A percentile compares a stretch with the other conserved stretches of the same genome.
Conservation (phyloP, 1,140 invertebrate genomes). For the Magallana ariakensis region DNA sequence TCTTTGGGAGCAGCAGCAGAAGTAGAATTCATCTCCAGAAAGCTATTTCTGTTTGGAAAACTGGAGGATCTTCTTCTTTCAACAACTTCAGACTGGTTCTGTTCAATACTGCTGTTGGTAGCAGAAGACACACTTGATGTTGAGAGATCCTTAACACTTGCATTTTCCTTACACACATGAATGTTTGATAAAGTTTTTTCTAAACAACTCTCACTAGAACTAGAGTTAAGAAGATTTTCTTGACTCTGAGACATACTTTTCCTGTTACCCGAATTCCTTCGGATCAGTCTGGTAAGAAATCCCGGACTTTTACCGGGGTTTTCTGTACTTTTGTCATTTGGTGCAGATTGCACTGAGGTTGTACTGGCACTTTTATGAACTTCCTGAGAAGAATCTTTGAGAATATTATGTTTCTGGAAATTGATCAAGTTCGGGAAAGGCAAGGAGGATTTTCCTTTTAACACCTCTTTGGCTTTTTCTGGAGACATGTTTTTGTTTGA, state of each 20-base stretch:
- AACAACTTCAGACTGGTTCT: slow-evolving; percentile 53
- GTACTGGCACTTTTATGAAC: slow-evolving; percentile 44
- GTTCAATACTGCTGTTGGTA: slow-evolving; percentile 50
- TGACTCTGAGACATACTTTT: slow-evolving; percentile 69
- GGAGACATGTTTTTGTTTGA: slow-evolving; percentile 20
- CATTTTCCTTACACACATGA: slow-evolving; percentile 21
- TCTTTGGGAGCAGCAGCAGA: slow-evolving; percentile 25
- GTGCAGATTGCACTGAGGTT: slow-evolving; percentile 33
- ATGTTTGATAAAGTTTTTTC: slow-evolving; percentile 39
- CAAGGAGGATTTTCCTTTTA: slow-evolving; percentile 57
- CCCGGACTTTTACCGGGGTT: slow-evolving; percentile 64
- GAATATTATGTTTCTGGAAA: slow-evolving; percentile 62
- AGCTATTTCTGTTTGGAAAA: slow-evolving; percentile 75
- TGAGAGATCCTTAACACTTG: slow-evolving; percentile 44
- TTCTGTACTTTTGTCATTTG: slow-evolving; percentile 42
- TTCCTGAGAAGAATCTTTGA: neutral
- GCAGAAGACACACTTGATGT: slow-evolving; percentile 49
- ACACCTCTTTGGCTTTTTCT: neutral
- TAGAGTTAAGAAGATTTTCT: slow-evolving; percentile 68
- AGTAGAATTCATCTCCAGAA: slow-evolving; percentile 61
- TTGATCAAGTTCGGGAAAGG: slow-evolving; percentile 70
- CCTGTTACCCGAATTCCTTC: slow-evolving; percentile 73
- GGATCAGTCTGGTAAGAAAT: slow-evolving; percentile 72
- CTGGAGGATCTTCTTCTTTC: slow-evolving; percentile 71
- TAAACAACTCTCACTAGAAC: slow-evolving; percentile 61